Evolutionary conservation across 2,888 invertebrate genomes (phyloP).

Genomic region (Fabriciana adippe): DNA sequence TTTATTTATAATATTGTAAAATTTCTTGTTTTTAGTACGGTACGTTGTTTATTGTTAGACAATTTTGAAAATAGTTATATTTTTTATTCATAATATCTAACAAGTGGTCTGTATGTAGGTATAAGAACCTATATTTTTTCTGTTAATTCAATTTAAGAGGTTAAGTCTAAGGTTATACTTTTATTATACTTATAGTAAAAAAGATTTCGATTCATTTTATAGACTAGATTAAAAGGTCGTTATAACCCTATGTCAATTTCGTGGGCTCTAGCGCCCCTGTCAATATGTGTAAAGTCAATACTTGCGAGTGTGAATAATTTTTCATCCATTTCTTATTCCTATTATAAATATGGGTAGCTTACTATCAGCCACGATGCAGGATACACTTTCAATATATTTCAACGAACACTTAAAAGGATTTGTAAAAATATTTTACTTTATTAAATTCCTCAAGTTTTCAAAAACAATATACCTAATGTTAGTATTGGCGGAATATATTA

Average conservation of each 20-base stretch:
- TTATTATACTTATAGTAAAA: not conserved
- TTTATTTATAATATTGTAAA: no score
- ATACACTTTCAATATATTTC: constrained; percentile 16
- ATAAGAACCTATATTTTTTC: not conserved
- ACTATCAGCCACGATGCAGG: constrained; percentile 46
- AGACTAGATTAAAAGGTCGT: constrained; percentile 16
- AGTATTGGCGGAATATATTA: no score
- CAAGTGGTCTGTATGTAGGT: no score
- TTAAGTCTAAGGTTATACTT: not conserved
- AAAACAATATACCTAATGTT: no score
- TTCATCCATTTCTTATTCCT: constrained; percentile 70
- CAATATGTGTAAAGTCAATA: constrained; percentile 71
- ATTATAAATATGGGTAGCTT: constrained; percentile 56
- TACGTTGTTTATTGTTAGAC: no score
- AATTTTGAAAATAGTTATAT: no score
- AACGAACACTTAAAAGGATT: not conserved
- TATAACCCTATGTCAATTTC: constrained; percentile 59
- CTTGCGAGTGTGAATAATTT: constrained; percentile 73
- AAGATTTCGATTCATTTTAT: not conserved
- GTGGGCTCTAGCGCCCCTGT: constrained; percentile 66
- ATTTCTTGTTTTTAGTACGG: no score
- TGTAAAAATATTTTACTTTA: not conserved
- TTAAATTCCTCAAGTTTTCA: no score
- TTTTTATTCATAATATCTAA: no score
- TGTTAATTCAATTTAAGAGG: not conserved